These are phyloP conservation scores for Parochlus steinenii DNA, from an alignment of 2,888 invertebrate species.

Conservation along the genomic window DNA sequence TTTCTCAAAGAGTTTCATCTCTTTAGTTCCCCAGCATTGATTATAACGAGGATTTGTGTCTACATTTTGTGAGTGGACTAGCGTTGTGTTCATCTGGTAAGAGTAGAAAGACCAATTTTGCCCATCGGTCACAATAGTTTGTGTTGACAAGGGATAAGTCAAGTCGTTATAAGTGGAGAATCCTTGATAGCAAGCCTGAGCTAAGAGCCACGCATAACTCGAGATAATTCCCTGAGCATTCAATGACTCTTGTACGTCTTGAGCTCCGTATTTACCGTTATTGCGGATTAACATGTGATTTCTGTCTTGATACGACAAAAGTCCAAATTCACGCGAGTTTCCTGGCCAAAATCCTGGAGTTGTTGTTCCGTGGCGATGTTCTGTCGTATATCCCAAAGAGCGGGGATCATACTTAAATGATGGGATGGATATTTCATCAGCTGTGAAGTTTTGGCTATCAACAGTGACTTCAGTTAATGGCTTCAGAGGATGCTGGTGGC, in stretches of 20 bases:
- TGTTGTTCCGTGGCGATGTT: conserved; percentile 48
- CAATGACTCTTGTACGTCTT: conserved; percentile 44
- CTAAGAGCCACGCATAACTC: conserved; percentile 63
- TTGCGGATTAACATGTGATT: conserved; percentile 38
- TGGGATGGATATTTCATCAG: conserved; percentile 30
- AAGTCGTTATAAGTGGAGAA: conserved; percentile 82
- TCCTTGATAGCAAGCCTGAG: conserved; percentile 69
- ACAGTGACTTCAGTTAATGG: conserved; percentile 42
- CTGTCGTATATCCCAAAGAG: conserved; percentile 37
- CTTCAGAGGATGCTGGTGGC: conserved; percentile 49
- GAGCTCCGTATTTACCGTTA: conserved; percentile 32
- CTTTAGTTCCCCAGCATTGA: conserved; percentile 60
- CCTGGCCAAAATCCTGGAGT: conserved; percentile 81
- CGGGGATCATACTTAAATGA: conserved; percentile 42
- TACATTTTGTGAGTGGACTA: conserved; percentile 44
- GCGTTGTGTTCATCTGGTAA: conserved; percentile 82
- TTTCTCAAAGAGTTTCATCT: conserved; percentile 54
- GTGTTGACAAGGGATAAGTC: conserved; percentile 79
- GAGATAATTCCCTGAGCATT: conserved; percentile 59
- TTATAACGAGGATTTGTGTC: conserved; percentile 54
- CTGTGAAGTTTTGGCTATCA: conserved; percentile 33
- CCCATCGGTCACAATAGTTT: conserved; percentile 80
- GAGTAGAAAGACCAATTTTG: conserved; percentile 68
- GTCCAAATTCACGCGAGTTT: conserved; percentile 57
- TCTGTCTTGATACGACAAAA: conserved; percentile 54